Percentiles rank a stretch among this genome's conserved stretches.
These are phyloP conservation scores for Parauchenoglanis punctatus DNA, from an alignment of 2,797 vertebrate genomes.

Conservation along the genomic window DNA sequence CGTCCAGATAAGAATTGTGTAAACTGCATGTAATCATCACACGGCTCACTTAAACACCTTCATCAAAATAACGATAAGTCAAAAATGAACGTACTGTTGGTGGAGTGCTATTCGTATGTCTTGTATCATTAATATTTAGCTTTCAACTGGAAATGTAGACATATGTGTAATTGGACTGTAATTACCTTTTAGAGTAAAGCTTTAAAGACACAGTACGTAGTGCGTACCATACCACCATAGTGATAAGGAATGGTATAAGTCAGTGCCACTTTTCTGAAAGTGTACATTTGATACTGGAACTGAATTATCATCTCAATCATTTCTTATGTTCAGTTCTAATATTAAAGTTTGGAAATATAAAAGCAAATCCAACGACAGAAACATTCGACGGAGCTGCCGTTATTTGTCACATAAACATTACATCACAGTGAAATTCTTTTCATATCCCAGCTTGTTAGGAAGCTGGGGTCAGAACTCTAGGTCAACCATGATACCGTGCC, in stretches of 20 bases:
- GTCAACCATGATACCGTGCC: no score
- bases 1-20: not conserved
- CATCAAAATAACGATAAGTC: not conserved
- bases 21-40: not conserved
- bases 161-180: not conserved
- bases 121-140: not conserved
- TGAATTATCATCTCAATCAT: not conserved
- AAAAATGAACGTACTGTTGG: not conserved
- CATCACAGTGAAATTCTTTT: no score
- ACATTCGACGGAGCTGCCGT: not conserved
- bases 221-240: not conserved
- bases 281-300: not conserved
- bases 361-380: not conserved
- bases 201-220: not conserved
- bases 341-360: not conserved
- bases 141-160: not conserved
- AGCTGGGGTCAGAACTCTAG: no score
- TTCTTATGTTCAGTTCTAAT: no score
- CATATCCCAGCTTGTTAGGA: no score
- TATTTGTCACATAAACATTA: no score
- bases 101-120: not conserved
- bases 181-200: not conserved
- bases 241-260: not conserved
- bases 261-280: not conserved
- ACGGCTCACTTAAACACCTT: not conserved